phyloP scores from a whole-genome alignment of 2,888 invertebrate species.

The Eupithecia vulgata region DNA sequence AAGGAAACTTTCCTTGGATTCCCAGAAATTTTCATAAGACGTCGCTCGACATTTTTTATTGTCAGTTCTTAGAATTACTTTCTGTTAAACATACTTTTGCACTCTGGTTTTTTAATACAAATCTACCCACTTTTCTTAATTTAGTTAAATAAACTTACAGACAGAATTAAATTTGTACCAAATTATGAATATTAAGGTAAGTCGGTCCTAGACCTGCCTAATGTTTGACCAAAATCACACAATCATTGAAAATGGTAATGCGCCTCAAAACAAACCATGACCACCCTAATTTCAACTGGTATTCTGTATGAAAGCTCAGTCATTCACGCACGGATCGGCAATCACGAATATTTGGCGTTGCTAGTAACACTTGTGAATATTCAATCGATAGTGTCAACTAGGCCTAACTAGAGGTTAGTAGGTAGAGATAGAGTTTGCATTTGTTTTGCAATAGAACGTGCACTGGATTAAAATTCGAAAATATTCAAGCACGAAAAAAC shows the following conservation, averaged over 20 bases:
- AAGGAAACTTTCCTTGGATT: constrained; percentile 8
- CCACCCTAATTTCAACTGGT: constrained; percentile 6
- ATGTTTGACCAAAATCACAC: background rate
- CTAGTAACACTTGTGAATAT: constrained; percentile 56
- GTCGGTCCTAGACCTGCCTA: too few species aligned
- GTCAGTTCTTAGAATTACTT: constrained; percentile 13
- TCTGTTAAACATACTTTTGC: constrained; percentile 12
- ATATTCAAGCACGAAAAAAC: background rate
- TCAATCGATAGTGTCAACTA: constrained; percentile 65
- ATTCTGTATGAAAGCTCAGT: constrained; percentile 24
- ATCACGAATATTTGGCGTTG: constrained; percentile 51
- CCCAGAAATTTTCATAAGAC: constrained; percentile 9
- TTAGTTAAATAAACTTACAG: background rate
- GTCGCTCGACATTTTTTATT: constrained; percentile 9
- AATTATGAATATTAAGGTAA: background rate
- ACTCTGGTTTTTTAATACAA: background rate
- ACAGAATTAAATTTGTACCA: background rate
- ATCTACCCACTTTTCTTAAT: background rate
- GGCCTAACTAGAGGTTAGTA: constrained; percentile 41
- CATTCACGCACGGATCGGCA: constrained; percentile 32
- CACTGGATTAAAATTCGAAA: background rate
- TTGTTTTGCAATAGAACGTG: constrained; percentile 3
- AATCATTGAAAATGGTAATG: background rate
- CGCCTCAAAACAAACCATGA: constrained; percentile 9
- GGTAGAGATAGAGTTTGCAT: background rate